Evolutionary conservation across 2,888 invertebrate species (phyloP), one percentile per base, ranked within the genome.

Genomic region (Tuberolachnus salignus): DNA sequence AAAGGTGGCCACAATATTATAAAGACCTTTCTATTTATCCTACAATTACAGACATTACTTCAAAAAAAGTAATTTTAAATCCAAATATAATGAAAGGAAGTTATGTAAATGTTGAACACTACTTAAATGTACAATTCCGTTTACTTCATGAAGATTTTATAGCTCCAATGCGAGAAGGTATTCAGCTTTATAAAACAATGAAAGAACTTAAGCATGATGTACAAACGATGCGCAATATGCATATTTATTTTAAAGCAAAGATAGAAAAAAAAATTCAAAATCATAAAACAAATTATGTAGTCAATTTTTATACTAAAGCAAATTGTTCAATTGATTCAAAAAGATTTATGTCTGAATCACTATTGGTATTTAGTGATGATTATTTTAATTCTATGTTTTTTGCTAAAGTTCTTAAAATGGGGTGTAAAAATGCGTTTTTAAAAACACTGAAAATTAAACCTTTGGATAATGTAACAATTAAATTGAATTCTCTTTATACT

Each of bases 81-180:
- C 88, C 88, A 0, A 91, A 90, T 83, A 88, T 90, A 80, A 85
- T 88, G 0, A 85, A 88, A 61, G 92, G 92, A n/a, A 86, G 87
- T 0, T 94, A 92, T 84, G 84, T 86, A 0, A 88, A 87, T 83
- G 87, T 91, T 1, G 88, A 91, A 63, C 90, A 93, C 83, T 95
- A 95, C 84, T 86, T 95, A 34, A 91, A 92, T 83, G 87, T 91
- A 19, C 94, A 94, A 82, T 93, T 92, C 83, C 88, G 91, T 53
- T 86, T 94, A 51, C 84, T 94, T 66, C 86, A 93, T 57, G 94
- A 95, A 86, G 94, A 95, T 85, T 94, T 92, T 84, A 88, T 93
- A 46, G 87, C 88, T 19, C 92, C 94, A 0, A 84, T 95, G 44
- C 86, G 92, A 57, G 88, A 90, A 83, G 92, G 91, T 81, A 88